Conservation (phyloP, 2,888 invertebrate genomes). For the Phalera bucephala region DNA sequence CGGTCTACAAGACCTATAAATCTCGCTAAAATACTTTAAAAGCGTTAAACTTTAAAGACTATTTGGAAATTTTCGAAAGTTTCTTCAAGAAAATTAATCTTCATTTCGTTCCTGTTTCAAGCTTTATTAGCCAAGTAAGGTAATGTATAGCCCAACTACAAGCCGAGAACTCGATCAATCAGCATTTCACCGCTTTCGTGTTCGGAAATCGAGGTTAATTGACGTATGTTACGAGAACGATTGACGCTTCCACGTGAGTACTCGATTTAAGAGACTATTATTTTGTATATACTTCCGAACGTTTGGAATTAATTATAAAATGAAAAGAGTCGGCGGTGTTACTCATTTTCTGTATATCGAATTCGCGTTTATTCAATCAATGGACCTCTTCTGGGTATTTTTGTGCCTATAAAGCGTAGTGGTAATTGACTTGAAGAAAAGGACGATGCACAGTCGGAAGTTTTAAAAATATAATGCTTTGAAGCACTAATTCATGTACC, state of each 20-base stretch:
- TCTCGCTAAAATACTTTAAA: neutral
- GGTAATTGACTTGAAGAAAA: slow-evolving; percentile 33
- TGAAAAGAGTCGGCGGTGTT: slow-evolving; percentile 69
- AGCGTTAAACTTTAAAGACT: slow-evolving; percentile 1
- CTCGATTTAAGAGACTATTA: slow-evolving; percentile 71
- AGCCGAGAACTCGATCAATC: slow-evolving; percentile 29
- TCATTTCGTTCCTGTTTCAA: slow-evolving; percentile 28
- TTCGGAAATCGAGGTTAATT: slow-evolving; percentile 47
- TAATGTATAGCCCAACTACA: slow-evolving; percentile 27
- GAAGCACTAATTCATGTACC: no score
- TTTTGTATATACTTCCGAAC: slow-evolving; percentile 60
- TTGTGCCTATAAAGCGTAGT: slow-evolving; percentile 30
- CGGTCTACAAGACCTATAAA: no score
- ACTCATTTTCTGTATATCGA: slow-evolving; percentile 64
- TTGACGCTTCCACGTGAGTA: slow-evolving; percentile 62
- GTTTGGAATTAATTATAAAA: slow-evolving; percentile 74
- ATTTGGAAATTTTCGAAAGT: slow-evolving; percentile 9
- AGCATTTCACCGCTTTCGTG: slow-evolving; percentile 32
- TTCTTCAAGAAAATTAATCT: slow-evolving; percentile 27
- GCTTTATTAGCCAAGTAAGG: slow-evolving; percentile 32
- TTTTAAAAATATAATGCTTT: no score
- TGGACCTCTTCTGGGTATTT: slow-evolving; percentile 36
- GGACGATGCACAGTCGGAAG: slow-evolving; percentile 18
- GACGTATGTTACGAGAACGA: slow-evolving; percentile 57
- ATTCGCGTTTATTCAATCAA: slow-evolving; percentile 58